Evolutionary conservation across 2,797 vertebrate species (phyloP).

Genomic region (Cyprinodon diabolis): DNA sequence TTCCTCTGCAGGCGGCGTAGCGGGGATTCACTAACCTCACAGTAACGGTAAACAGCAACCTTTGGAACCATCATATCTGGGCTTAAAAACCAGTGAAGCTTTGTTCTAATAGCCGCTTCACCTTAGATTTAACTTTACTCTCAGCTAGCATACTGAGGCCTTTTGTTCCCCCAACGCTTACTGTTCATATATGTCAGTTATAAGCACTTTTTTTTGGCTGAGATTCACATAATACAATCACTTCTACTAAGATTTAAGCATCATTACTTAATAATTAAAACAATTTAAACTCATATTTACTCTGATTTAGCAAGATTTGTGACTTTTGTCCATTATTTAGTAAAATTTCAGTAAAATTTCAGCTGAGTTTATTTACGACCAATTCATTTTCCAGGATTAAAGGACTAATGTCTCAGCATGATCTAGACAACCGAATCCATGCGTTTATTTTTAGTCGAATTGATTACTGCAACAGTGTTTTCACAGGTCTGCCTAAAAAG

Average conservation of each 20-base stretch:
- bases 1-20: not conserved
- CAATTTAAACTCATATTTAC: not conserved
- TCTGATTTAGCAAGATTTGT: not conserved
- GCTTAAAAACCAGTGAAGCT: not conserved
- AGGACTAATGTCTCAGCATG: too few species aligned
- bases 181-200: not conserved
- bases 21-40: not conserved
- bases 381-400: not conserved
- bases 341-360: not conserved
- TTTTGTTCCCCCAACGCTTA: not conserved
- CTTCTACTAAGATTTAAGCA: not conserved
- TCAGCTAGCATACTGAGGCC: not conserved
- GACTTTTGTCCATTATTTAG: not conserved
- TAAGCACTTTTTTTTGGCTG: not conserved
- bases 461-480: too few species aligned
- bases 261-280: not conserved
- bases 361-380: not conserved
- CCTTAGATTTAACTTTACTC: slow-evolving; percentile 1
- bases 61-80: not conserved
- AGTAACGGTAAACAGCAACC: not conserved
- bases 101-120: not conserved
- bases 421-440: too few species aligned
- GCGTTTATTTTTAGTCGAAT: too few species aligned
- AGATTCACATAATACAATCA: not conserved
- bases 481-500: too few species aligned